Conservation (phyloP, 2,797 vertebrate genomes). For the Oreonectes daqikongensis region DNA sequence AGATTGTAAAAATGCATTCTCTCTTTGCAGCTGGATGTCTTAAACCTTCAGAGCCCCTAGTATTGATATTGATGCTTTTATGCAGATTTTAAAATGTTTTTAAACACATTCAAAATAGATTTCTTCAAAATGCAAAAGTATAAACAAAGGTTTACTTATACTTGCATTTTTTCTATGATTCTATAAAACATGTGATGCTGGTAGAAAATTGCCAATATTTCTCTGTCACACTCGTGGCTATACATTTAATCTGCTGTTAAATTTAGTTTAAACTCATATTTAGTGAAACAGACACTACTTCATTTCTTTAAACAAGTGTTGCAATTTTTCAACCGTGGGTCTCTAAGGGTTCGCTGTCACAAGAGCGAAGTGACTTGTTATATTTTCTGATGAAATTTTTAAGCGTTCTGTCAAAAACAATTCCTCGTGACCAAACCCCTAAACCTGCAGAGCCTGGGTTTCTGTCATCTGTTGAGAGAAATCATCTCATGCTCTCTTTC, state of each 20-base stretch:
- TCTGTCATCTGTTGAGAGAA: constrained; percentile 50
- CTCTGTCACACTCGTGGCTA: neutral
- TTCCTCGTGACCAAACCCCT: constrained; percentile 30
- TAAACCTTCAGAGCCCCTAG: too few relatives aligned
- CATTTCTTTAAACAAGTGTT: neutral
- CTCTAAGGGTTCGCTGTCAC: neutral
- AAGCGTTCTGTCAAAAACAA: constrained; percentile 22
- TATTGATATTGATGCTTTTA: too few relatives aligned
- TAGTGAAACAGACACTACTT: neutral
- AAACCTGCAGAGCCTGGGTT: constrained; percentile 5
- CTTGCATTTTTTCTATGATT: neutral
- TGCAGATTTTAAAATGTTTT: too few relatives aligned
- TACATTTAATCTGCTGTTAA: neutral
- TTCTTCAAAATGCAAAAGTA: neutral
- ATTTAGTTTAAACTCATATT: neutral
- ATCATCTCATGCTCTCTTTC: constrained; percentile 44
- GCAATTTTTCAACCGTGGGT: neutral
- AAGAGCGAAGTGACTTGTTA: constrained; percentile 3
- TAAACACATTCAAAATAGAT: neutral
- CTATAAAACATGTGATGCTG: too few relatives aligned
- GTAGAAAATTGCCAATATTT: neutral
- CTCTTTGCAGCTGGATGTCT: neutral
- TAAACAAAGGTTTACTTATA: neutral
- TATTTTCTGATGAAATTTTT: constrained; percentile 31
- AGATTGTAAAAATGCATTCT: neutral